phyloP scores from a whole-genome alignment of 2,888 invertebrate genomes.

The Napeogenes sylphis region DNA sequence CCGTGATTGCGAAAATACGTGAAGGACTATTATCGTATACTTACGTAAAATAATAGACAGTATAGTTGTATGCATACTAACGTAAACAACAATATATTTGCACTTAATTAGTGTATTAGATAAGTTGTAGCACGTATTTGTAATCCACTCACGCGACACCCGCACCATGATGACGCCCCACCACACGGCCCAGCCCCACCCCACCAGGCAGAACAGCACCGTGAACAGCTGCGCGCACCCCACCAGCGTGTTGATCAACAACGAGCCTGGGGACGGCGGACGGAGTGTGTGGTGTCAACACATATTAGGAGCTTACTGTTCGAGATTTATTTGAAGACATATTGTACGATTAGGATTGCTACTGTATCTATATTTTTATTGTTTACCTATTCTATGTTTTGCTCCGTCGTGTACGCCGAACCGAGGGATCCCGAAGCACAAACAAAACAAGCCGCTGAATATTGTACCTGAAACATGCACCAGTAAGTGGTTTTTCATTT shows the following conservation, averaged over 20 bases:
- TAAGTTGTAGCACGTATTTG: not conserved
- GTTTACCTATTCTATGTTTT: constrained; percentile 82
- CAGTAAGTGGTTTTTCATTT: constrained; percentile 1
- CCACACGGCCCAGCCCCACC: constrained; percentile 99
- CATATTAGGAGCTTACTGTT: too few species aligned
- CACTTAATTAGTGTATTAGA: too few species aligned
- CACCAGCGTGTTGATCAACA: constrained; percentile 90
- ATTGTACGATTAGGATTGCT: too few species aligned
- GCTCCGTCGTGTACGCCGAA: constrained; percentile 89
- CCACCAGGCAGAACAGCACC: constrained; percentile 94
- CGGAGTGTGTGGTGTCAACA: too few species aligned
- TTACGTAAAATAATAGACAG: too few species aligned
- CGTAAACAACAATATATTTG: too few species aligned
- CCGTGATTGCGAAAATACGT: not conserved
- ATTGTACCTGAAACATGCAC: constrained; percentile 84
- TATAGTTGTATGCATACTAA: too few species aligned
- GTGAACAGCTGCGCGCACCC: constrained; percentile 94
- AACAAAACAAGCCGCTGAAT: constrained; percentile 90
- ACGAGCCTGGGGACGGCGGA: constrained; percentile 67
- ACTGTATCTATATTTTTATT: too few species aligned
- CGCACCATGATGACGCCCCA: constrained; percentile 97
- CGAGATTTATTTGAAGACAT: too few species aligned
- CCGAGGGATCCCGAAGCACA: constrained; percentile 92
- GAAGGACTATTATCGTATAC: too few species aligned
- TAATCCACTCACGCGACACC: constrained; percentile 85